These are phyloP conservation scores for Scalopus aquaticus DNA, from an alignment of 2,113 vertebrate genomes.

Conservation along the genomic window DNA sequence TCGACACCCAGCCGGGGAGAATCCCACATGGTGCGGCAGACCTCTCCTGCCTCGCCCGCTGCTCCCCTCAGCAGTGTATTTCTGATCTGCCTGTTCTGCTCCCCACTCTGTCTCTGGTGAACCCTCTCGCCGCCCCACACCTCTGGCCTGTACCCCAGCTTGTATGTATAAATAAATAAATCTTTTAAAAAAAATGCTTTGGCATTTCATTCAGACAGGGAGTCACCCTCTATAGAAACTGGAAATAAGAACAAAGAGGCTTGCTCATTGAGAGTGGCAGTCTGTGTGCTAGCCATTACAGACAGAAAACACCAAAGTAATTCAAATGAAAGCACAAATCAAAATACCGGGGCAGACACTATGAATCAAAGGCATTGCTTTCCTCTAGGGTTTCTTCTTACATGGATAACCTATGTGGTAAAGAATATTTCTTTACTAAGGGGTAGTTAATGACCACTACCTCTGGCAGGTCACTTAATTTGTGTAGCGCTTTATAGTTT, in stretches of 20 bases:
- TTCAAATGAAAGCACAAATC: background rate
- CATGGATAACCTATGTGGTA: too few relatives aligned
- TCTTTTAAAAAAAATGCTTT: slow-evolving; percentile 34
- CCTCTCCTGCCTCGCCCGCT: too few relatives aligned
- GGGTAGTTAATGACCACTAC: background rate
- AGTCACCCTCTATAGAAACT: background rate
- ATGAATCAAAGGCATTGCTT: background rate
- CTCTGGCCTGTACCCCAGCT: too few relatives aligned
- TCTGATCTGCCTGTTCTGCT: too few relatives aligned
- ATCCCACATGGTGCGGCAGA: too few relatives aligned
- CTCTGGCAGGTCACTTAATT: background rate
- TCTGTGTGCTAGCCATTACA: background rate
- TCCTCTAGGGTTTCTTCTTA: background rate
- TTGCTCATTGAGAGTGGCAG: background rate
- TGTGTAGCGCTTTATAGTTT: background rate
- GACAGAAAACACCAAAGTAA: background rate
- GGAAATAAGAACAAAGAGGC: background rate
- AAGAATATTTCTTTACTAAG: background rate
- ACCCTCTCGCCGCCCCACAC: too few relatives aligned
- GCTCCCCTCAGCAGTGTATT: too few relatives aligned
- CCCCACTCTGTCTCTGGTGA: too few relatives aligned
- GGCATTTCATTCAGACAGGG: background rate
- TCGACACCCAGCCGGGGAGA: too few relatives aligned
- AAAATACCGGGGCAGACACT: background rate
- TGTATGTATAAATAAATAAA: too few relatives aligned